Conservation (phyloP, 2,888 invertebrate species). For the Empis livida region DNA sequence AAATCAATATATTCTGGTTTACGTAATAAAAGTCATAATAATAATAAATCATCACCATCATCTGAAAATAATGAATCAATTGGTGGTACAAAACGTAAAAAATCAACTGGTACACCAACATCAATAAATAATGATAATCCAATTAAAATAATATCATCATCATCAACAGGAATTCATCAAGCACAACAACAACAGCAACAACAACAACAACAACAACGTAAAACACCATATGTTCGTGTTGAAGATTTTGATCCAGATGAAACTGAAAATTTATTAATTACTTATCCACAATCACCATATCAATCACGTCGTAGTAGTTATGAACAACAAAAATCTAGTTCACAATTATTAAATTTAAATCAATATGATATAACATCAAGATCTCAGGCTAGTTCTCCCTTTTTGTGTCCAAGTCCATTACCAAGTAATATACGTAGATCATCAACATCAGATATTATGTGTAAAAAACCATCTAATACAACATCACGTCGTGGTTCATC, state of each 20-base stretch:
- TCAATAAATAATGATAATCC: neutral
- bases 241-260: constrained; percentile 30
- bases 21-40: constrained; percentile 18
- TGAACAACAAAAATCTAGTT: constrained; percentile 20
- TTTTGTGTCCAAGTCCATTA: constrained; percentile 26
- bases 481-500: constrained; percentile 20
- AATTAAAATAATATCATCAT: neutral
- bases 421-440: constrained; percentile 29
- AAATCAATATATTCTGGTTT: constrained; percentile 33
- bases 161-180: neutral
- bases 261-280: constrained; percentile 25
- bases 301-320: constrained; percentile 26
- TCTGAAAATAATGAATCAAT: constrained; percentile 1
- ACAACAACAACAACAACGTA: constrained; percentile 13
- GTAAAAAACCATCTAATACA: constrained; percentile 10
- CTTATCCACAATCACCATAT: constrained; percentile 29
- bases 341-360: constrained; percentile 23
- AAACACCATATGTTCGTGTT: constrained; percentile 29
- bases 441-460: constrained; percentile 34
- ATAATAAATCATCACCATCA: no score
- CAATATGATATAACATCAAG: constrained; percentile 20
- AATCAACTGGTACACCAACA: constrained; percentile 5
- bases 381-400: constrained; percentile 28
- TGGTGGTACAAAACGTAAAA: constrained; percentile 2
- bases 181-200: no score